Base-by-base conservation (phyloP, 2,888 invertebrate genomes). In the Cephus sareptanus region DNA sequence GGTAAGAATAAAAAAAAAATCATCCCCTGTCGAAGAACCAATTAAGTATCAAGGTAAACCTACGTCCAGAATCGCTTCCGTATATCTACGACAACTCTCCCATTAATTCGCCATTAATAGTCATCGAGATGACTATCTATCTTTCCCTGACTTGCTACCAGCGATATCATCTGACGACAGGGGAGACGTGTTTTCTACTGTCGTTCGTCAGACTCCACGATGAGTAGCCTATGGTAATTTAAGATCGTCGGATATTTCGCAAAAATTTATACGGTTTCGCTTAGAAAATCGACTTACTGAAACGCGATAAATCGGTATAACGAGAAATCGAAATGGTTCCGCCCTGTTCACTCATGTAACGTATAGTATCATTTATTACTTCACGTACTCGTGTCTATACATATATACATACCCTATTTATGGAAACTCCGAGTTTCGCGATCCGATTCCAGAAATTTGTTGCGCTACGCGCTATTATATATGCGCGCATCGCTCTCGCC, bases 391-490 rank as follows among this genome's bases (percentile, higher is more conserved):
- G 23, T 15, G 23, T 40, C 4, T 40, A 40, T 9, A 56, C 6
- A 56, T 6, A 23, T 23, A 9, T 23, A 23, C 23, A 56, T 56
- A 56, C 9, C 9, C 9, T 56, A 23, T 56, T 23, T 15, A 56
- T 56, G 9, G 23, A 23, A 56, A 56, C 56, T 56, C 23, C 56
- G 2, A 56, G 56, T 56, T 23, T 56, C 56, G 56, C 23, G 56
- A 56, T 56, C 56, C 2, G 56, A 56, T 56, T 56, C 15, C 23
- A 56, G 23, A 56, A 56, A 56, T 86, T 82, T 81, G 80, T 83
- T 85, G 83, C 81, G 82, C 84, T 85, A 83, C 85, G 83, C 76
- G 79, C 81, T 80, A 86, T 86, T 86, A 86, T 82, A 81, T 82
- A 81, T 79, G 70, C 73, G 79, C 79, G 80, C 83, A 81, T 82